Evolutionary conservation across 2,888 invertebrate genomes (phyloP).

Genomic region (Synergus itoensis): DNA sequence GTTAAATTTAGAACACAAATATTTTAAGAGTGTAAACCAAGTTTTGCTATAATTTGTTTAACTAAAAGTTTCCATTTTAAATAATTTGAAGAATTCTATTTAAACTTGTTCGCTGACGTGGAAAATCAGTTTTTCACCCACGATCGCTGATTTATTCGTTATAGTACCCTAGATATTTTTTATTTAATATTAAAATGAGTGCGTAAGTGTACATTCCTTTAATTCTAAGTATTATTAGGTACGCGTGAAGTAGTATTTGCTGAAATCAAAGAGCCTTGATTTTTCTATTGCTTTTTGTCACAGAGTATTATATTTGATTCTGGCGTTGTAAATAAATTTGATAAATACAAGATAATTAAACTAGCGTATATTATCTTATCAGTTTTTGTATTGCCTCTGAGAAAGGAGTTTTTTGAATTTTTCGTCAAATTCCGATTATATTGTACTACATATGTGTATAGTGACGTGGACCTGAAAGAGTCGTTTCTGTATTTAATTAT

Average conservation of each 20-base stretch:
- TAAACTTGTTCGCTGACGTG: too few species aligned
- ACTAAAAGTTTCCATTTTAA: too few species aligned
- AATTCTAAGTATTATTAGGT: constrained; percentile 41
- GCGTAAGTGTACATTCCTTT: constrained; percentile 40
- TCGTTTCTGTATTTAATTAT: background rate
- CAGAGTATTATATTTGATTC: constrained; percentile 48
- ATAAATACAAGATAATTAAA: constrained; percentile 47
- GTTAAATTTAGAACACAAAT: too few species aligned
- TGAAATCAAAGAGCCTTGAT: constrained; percentile 38
- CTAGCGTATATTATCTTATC: constrained; percentile 33
- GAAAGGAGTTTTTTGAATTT: background rate
- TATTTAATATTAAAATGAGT: constrained; percentile 24
- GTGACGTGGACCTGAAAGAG: background rate
- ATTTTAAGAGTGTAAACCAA: too few species aligned
- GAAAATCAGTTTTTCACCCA: constrained; percentile 12
- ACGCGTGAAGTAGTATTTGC: constrained; percentile 3
- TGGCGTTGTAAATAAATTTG: constrained; percentile 58
- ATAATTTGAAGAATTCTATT: too few species aligned
- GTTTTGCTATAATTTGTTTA: too few species aligned
- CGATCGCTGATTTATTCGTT: constrained; percentile 22
- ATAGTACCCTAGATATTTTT: constrained; percentile 22
- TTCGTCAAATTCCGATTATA: background rate
- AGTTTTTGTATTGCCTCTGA: constrained; percentile 35
- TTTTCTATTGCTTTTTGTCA: constrained; percentile 41
- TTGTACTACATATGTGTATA: background rate